Evolutionary conservation across 1,140 invertebrate species (phyloP), one percentile per base, ranked within the genome.

Genomic region (Drosophila ananassae): DNA sequence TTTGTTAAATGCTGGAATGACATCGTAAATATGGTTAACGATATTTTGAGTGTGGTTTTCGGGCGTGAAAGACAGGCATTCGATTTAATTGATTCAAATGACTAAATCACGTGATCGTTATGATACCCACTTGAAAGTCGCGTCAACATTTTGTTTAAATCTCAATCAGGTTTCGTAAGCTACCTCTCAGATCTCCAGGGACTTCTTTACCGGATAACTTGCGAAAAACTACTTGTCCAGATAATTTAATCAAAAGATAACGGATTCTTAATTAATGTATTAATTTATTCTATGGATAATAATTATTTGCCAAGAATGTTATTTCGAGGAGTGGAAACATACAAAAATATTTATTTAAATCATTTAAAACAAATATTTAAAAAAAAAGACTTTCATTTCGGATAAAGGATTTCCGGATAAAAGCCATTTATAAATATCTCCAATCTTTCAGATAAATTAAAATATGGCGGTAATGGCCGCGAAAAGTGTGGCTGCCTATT

Each of bases 71-170:
- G 37, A 46, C 44, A 53, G 34, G 24, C 10, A 47, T 55, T 53
- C 39, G 21, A 34, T 68, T 67, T 55, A 68, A 68, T 67, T 55
- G 62, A 68, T 37, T 55, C 34, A 34, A 68, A 67, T 53, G 37
- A 34, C n/a, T 6, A 5, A 50, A 32, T 63, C 58, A 50, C 28
- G 46, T 62, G 59, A 30, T 39, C 44, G 12, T 50, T 37, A 63
- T 24, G 32, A 37, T 50, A 28, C 13, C 3, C 62, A 13, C 62
- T 62, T 2, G 62, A 63, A 63, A 63, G 46, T 66, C 30, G 9
- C 39, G 3, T 28, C 46, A 12, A 59, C 28, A 34, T 30, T 34
- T 24, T 30, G 10, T 21, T 56, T 21, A 17, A 44, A 37, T 37
- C 34, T 37, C 12, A 57, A 44, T 57, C 39, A 57, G 39, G 54